Evolutionary conservation across 2,888 invertebrate genomes (phyloP), one percentile per base, ranked within the genome.

Genomic region (Cheilosia vulpina): DNA sequence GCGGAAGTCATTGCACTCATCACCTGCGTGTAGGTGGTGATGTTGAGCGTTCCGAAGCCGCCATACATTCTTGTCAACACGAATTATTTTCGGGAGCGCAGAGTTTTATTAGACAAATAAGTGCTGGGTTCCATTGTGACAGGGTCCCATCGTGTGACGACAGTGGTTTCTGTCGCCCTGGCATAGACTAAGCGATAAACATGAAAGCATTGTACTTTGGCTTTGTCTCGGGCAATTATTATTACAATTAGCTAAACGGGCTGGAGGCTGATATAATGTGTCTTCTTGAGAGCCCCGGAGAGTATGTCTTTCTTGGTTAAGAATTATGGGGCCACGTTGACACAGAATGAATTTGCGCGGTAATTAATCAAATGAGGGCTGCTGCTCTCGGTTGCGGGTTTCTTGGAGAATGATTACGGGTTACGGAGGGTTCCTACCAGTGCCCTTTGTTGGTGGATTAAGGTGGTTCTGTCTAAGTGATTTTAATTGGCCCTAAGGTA

Each of bases 41-140:
- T 63, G 57, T 58, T 69, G 68, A 53, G 50, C 38, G 69, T 21
- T 57, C 34, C 31, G 17, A 19, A 79, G 57, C 76, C 81, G 57
- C 76, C 81, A 77, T 85, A 85, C 72, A 85, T 85, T 87, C 88
- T 87, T 88, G 88, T 88, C 88, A 88, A 87, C 87, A 87, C 87
- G 82, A 88, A 87, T 88, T 88, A 88, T 82, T 85, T 87, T 78
- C 43, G 62, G 65, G 88, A 68, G 31, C 31, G 31, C 53, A 75
- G 79, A 87, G 79, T 88, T 87, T 88, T 88, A 88, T 88, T 87
- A 88, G 87, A 88, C 87, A 88, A 88, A 87, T 88, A 88, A 87
- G 83, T 87, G 79, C 87, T 76, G 68, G 80, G 83, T 84, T 79
- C 77, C 79, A 87, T 75, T 87, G 83, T 87, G 88, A 88, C 81